Evolutionary conservation across 2,797 vertebrate genomes (phyloP).

Genomic region (Epinephelus awoara): DNA sequence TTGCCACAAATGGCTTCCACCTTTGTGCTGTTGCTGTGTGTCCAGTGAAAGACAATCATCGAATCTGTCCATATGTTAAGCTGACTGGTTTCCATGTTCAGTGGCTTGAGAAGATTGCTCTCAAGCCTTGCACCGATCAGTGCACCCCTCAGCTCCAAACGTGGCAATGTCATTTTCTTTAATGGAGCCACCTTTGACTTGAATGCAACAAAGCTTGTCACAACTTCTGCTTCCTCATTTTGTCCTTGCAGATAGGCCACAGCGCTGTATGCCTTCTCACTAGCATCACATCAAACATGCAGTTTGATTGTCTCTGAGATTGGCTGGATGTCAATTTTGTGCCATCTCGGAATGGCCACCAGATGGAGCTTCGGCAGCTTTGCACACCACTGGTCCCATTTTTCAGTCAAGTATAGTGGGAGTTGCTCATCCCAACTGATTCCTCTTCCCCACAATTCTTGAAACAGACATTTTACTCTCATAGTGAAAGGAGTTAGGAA

Average conservation of each 20-base stretch:
- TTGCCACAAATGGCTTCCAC: conserved; percentile 46
- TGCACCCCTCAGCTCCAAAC: no score
- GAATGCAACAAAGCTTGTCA: conserved; percentile 25
- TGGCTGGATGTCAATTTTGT: conserved; percentile 7
- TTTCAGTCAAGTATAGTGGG: conserved; percentile 12
- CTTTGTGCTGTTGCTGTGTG: conserved; percentile 23
- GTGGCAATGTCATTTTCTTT: conserved; percentile 49
- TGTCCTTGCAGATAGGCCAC: conserved; percentile 34
- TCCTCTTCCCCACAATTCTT: no score
- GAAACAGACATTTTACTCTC: no score
- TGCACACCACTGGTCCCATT: conserved; percentile 24
- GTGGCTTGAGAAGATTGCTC: conserved; percentile 21
- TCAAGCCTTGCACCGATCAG: conserved; percentile 42
- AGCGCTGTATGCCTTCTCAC: conserved; percentile 42
- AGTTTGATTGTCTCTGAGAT: background rate
- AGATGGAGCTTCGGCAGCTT: conserved; percentile 26
- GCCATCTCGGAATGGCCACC: conserved; percentile 36
- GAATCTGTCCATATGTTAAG: conserved; percentile 49
- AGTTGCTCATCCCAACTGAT: background rate
- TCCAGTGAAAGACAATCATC: conserved; percentile 36
- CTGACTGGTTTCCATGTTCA: conserved; percentile 31
- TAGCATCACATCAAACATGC: conserved; percentile 38
- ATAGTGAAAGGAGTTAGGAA: no score
- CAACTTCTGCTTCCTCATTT: background rate
- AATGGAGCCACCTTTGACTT: conserved; percentile 42